Evolutionary conservation across 2,797 vertebrate genomes (phyloP).

Genomic region (Amazona ochrocephala): DNA sequence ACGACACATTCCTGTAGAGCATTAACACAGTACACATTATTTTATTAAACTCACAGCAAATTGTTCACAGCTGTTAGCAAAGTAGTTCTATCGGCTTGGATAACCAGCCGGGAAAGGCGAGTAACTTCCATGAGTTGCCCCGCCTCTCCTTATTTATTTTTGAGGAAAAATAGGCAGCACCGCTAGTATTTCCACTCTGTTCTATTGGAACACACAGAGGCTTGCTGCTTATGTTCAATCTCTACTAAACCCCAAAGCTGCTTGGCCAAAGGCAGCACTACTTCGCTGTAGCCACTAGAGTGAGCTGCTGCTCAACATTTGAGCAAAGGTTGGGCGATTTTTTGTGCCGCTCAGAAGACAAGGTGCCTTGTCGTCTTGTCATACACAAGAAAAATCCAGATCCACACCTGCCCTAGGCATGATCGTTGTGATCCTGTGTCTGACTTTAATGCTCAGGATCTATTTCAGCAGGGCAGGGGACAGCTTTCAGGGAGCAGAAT

Average conservation of each 20-base stretch:
- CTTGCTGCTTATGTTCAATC: background rate
- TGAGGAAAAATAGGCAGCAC: background rate
- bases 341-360: fast-evolving
- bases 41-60: conserved; percentile 7
- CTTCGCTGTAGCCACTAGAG: conserved; percentile 45
- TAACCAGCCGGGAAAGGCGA: background rate
- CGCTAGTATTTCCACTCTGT: background rate
- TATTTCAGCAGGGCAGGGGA: background rate
- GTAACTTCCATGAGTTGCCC: background rate
- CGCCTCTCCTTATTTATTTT: background rate
- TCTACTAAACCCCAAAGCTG: background rate
- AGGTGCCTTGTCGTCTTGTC: background rate
- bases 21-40: background rate
- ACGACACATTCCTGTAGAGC: background rate
- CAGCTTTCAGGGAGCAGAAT: background rate
- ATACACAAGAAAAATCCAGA: fast-evolving
- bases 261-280: background rate
- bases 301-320: conserved; percentile 64
- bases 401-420: background rate
- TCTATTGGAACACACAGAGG: background rate
- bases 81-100: background rate
- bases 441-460: background rate
- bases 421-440: background rate
- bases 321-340: fast-evolving
- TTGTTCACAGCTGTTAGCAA: conserved; percentile 25